Evolutionary conservation across 2,113 vertebrate genomes (phyloP).

Genomic region (Peucedramus taeniatus): DNA sequence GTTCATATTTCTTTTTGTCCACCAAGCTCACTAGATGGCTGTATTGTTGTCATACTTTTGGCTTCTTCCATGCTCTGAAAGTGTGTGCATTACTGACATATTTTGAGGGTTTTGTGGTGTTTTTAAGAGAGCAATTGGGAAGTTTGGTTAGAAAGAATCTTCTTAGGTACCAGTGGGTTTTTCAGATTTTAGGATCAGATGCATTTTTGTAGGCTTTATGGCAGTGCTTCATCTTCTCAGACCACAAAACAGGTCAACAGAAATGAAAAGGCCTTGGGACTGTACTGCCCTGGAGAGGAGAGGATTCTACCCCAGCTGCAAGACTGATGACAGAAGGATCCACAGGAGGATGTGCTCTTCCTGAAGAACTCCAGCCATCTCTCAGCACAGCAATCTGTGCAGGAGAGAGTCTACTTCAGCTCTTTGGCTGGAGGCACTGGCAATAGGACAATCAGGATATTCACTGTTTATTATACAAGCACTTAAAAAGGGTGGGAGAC

Average conservation of each 20-base stretch:
- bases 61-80: neutral
- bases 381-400: neutral
- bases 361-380: neutral
- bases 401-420: neutral
- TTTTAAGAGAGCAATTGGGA: neutral
- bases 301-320: neutral
- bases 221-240: neutral
- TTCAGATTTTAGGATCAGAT: neutral
- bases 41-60: neutral
- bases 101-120: neutral
- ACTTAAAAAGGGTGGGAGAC: neutral
- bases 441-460: neutral
- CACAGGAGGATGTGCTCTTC: neutral
- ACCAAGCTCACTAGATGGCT: neutral
- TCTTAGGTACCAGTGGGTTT: neutral
- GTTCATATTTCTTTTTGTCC: neutral
- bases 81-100: neutral
- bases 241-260: neutral
- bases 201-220: neutral
- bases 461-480: neutral
- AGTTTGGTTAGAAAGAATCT: neutral
- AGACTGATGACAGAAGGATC: neutral
- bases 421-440: neutral
- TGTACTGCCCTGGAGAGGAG: accelerated
- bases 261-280: neutral